Conservation (phyloP, 2,113 vertebrate species). For the Xiphias gladius region DNA sequence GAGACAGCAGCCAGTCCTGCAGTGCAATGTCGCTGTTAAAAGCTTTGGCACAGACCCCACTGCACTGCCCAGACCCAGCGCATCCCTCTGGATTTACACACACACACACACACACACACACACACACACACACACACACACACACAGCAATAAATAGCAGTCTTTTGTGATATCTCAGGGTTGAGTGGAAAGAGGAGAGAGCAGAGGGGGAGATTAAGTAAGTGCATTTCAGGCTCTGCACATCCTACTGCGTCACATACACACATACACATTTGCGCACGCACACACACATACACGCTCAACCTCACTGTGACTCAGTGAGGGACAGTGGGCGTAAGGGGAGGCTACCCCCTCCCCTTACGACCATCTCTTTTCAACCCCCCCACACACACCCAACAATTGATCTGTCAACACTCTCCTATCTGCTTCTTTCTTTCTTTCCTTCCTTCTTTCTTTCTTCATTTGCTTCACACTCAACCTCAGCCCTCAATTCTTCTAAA, state of each 20-base stretch:
- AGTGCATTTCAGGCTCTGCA: slow-evolving; percentile 56
- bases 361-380: not conserved
- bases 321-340: no score
- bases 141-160: slow-evolving; percentile 3
- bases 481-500: not conserved
- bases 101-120: slow-evolving; percentile 5
- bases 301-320: slow-evolving; percentile 35
- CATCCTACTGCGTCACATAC: slow-evolving; percentile 58
- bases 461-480: not conserved
- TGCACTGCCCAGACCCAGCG: not conserved
- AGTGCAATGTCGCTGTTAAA: slow-evolving; percentile 1
- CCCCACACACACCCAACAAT: slow-evolving; percentile 29
- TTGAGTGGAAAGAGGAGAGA: slow-evolving; percentile 32
- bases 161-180: slow-evolving; percentile 21
- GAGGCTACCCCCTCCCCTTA: not conserved
- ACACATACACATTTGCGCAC: slow-evolving; percentile 9
- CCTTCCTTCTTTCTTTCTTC: not conserved
- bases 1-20: slow-evolving; percentile 20
- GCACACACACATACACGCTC: slow-evolving; percentile 4
- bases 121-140: slow-evolving; percentile 18
- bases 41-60: not conserved
- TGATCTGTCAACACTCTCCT: slow-evolving; percentile 11
- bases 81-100: not conserved
- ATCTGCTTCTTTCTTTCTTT: not conserved
- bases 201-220: slow-evolving; percentile 3